Conservation (phyloP, 2,797 vertebrate genomes). For the Notolepis coatsorum region DNA sequence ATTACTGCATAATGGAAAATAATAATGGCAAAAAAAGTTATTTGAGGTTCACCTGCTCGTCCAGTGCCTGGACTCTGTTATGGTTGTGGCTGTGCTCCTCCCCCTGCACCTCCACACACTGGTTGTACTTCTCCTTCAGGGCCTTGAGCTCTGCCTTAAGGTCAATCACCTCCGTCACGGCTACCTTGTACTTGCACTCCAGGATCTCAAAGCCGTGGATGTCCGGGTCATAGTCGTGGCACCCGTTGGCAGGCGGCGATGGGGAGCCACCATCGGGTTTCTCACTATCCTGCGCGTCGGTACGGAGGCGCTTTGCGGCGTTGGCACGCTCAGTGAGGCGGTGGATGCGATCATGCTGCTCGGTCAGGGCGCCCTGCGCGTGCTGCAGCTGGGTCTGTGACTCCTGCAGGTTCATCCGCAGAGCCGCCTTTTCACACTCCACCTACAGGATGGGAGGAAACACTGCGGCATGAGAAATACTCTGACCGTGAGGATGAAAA, state of each 20-base stretch:
- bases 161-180: slow-evolving; percentile 96
- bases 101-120: slow-evolving; percentile 89
- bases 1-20: too few species aligned
- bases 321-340: slow-evolving; percentile 91
- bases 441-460: slow-evolving; percentile 81
- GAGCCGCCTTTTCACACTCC: slow-evolving; percentile 92
- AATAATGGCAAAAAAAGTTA: too few species aligned
- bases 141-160: slow-evolving; percentile 97
- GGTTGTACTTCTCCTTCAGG: slow-evolving; percentile 97
- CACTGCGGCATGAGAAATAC: neutral
- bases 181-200: slow-evolving; percentile 97
- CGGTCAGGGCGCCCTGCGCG: slow-evolving; percentile 93
- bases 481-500: neutral
- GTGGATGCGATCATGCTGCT: slow-evolving; percentile 92
- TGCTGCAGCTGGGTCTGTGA: slow-evolving; percentile 96
- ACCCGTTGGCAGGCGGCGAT: slow-evolving; percentile 74
- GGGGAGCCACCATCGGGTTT: slow-evolving; percentile 84
- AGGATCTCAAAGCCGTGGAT: slow-evolving; percentile 94
- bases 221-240: slow-evolving; percentile 86
- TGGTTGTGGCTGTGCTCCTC: slow-evolving; percentile 89
- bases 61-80: slow-evolving; percentile 83
- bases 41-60: slow-evolving; percentile 85
- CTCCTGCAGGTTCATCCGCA: slow-evolving; percentile 93
- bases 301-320: slow-evolving; percentile 86
- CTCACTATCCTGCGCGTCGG: slow-evolving; percentile 83